Evolutionary conservation across 1,140 invertebrate genomes (phyloP).

Genomic region (Hestina assimilis): DNA sequence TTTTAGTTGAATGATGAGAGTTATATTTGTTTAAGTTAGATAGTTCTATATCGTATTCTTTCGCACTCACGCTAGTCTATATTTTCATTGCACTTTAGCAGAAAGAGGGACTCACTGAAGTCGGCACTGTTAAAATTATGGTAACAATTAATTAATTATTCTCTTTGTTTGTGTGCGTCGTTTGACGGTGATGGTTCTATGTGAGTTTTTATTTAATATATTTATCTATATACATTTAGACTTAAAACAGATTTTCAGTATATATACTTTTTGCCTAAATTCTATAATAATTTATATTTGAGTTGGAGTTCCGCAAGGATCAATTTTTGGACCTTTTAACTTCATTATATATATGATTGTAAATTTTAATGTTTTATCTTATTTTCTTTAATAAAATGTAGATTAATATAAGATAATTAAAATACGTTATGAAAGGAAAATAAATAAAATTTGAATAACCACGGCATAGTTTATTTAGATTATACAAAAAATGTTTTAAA

Average conservation of each 20-base stretch:
- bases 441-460: too few relatives aligned
- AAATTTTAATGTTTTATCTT: too few relatives aligned
- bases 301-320: too few relatives aligned
- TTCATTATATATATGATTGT: too few relatives aligned
- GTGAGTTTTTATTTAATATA: slow-evolving; percentile 8
- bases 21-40: background rate
- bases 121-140: slow-evolving; percentile 52
- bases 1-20: background rate
- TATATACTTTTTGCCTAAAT: too few relatives aligned
- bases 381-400: too few relatives aligned
- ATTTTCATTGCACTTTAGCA: slow-evolving; percentile 39
- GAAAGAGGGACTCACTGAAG: slow-evolving; percentile 48
- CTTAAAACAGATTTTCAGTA: background rate
- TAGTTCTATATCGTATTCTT: background rate
- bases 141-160: slow-evolving; percentile 35
- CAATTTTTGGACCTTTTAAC: too few relatives aligned
- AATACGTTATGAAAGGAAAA: too few relatives aligned
- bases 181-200: slow-evolving; percentile 21
- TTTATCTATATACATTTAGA: background rate
- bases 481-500: too few relatives aligned
- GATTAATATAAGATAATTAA: too few relatives aligned
- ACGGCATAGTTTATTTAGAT: too few relatives aligned
- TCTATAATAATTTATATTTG: too few relatives aligned
- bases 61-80: slow-evolving; percentile 6
- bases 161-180: slow-evolving; percentile 33